phyloP scores from a whole-genome alignment of 2,797 vertebrate genomes.

The Acanthiza pusilla region DNA sequence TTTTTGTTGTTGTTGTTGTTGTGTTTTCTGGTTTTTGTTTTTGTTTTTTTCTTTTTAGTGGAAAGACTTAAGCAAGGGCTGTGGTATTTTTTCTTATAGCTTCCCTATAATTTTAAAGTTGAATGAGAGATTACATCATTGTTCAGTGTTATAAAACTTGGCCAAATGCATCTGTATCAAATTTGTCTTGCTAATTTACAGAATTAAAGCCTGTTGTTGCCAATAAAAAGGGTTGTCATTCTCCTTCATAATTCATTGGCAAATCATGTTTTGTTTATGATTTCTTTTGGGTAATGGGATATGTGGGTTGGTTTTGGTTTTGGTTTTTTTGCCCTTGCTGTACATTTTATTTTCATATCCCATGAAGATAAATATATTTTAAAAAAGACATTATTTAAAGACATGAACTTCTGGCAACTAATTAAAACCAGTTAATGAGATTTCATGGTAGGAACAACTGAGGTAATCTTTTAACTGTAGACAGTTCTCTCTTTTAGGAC shows the following conservation, averaged over 20 bases:
- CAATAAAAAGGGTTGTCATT: constrained; percentile 9
- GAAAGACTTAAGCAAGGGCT: constrained; percentile 8
- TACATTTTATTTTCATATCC: background rate
- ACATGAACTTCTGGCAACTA: background rate
- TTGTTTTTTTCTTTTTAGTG: background rate
- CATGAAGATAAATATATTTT: background rate
- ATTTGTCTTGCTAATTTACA: constrained; percentile 11
- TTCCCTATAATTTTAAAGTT: constrained; percentile 37
- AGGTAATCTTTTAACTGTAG: background rate
- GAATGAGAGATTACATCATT: background rate
- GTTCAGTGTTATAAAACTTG: constrained; percentile 25
- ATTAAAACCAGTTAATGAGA: background rate
- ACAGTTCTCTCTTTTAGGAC: background rate
- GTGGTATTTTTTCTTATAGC: background rate
- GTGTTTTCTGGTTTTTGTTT: no score
- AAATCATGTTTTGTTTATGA: background rate
- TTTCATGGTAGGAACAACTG: background rate
- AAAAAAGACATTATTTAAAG: background rate
- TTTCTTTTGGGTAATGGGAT: background rate
- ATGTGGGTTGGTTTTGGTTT: background rate
- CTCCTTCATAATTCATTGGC: background rate
- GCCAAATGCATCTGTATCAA: constrained; percentile 39
- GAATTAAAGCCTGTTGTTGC: constrained; percentile 51
- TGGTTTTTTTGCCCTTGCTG: background rate
- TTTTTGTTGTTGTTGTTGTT: no score